These are phyloP conservation scores for Hydrotaea diabolus DNA, from an alignment of 2,888 invertebrate species.

Conservation along the genomic window DNA sequence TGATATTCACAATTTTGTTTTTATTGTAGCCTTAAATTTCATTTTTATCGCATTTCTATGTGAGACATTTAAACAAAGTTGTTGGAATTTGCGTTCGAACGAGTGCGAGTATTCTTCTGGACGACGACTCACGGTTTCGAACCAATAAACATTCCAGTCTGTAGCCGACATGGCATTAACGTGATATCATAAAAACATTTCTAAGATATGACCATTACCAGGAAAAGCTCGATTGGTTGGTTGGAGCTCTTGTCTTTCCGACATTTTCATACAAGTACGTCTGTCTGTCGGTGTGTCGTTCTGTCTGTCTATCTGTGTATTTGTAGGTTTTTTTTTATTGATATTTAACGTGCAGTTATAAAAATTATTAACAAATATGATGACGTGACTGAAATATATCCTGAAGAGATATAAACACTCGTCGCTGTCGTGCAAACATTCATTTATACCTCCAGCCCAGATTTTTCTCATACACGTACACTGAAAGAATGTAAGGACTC, in stretches of 20 bases:
- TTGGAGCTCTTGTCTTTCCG: neutral
- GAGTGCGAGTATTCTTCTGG: neutral
- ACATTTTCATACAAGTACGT: conserved; percentile 4
- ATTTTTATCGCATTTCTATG: conserved; percentile 53
- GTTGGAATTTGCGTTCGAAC: neutral
- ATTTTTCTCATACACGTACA: neutral
- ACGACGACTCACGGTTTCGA: neutral
- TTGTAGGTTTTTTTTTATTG: conserved; percentile 46
- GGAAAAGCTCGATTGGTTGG: neutral
- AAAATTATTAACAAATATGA: conserved; percentile 54
- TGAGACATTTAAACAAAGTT: conserved; percentile 32
- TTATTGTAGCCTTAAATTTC: conserved; percentile 55
- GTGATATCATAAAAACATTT: conserved; percentile 33
- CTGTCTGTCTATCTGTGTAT: neutral
- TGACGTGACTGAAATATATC: conserved; percentile 62
- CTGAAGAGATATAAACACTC: conserved; percentile 13
- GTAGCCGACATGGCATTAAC: conserved; percentile 33
- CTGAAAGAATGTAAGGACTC: no score
- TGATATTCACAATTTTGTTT: conserved; percentile 42
- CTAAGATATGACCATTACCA: conserved; percentile 9
- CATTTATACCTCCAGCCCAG: neutral
- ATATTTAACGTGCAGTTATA: conserved; percentile 58
- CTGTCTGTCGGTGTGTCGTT: neutral
- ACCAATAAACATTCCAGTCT: conserved; percentile 44
- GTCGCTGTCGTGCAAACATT: neutral